Base-by-base conservation (phyloP, 2,797 vertebrate genomes). In the Megaceryle alcyon region DNA sequence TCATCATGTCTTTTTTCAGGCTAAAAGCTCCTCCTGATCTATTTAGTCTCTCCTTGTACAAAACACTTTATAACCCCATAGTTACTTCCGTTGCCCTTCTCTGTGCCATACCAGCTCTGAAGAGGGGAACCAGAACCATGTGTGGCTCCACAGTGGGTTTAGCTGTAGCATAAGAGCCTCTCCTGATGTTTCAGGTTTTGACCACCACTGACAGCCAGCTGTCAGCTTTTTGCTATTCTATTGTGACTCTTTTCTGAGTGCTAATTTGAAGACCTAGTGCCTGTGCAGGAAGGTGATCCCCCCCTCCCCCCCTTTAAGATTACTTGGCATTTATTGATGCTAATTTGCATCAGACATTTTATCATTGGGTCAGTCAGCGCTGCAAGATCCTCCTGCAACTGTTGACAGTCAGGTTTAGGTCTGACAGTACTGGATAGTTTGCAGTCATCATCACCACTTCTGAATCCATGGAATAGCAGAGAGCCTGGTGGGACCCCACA, bases 311-410 rank as follows among this genome's bases (percentile, higher is more conserved):
- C 49, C 39, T 22, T 73, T 44, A 21, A 70, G 65, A 65, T 90
- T 59, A 51, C 31, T 2, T 95, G 94, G 35, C 43, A 90, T 95
- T 97, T 95, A 31, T 10, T 2, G 69, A 92, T 92, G 93, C 28
- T 92, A 72, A 90, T 94, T 95, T 91, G 56, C 12, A 0, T n/a
- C 72, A 94, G 90, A 28, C 76, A 59, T 95, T 94, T 95, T 18
- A 22, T 25, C n/a, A 1, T 5, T 1, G 12, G 57, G 12, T 69
- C 2, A 0, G 19, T 29, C 80, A 9, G 81, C 28, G 78, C 63
- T 68, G 28, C 14, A 3, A 7, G 41, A 61, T 54, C 82, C 57
- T 78, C 54, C 76, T 39, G 80, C 86, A 39, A 3, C 51, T 77
- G 54, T 88, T 95, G 60, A 1, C 90, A 76, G 46, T 59, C 61